Evolutionary conservation across 2,888 invertebrate species (phyloP), one percentile per base, ranked within the genome.

Genomic region (Halocaridina rubra): DNA sequence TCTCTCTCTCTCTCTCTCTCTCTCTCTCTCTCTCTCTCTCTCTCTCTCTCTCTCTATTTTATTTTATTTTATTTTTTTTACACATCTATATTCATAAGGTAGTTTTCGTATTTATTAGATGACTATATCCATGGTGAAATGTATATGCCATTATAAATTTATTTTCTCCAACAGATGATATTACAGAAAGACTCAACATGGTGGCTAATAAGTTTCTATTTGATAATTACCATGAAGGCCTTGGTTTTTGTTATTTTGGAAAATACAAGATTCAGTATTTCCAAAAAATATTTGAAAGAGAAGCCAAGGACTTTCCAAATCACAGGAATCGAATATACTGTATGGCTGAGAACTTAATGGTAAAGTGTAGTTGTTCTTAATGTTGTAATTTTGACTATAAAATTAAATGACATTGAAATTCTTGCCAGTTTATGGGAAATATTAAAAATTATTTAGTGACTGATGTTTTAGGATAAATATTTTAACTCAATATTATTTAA

Each of bases 211-310:
- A 76, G 3, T 46, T 59, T 4, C 19, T 82, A 24, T 82, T 82
- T 33, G 33, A 19, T n/a, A 67, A 39, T n/a, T 30, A 33, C 33
- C 39, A 33, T 10, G 82, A 82, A 4, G 82, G 82, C 13, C 32
- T 82, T n/a, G 82, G 82, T 19, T 82, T 82, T 59, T 82, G 82
- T 29, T 16, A 82, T 71, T 71, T 77, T 30, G 7, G 71, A 5
- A 2, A 69, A 3, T 24, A 57, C 22, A 32, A 39, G 3, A 82
- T 82, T 3, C n/a, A 7, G 13, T 32, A 3, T n/a, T 82, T 59
- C 39, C 77, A 59, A 8, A 71, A 19, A 16, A 8, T 2, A 2
- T 82, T 82, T 29, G 69, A n/a, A 29, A 13, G 16, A 22, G 82
- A 82, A 30, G 30, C 76, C 19, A 8, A 0, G 7, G 33, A 59